Percentiles rank a stretch among this genome's conserved stretches.
Conservation (phyloP, 2,797 vertebrate genomes). For the Emydoidea blandingii region DNA sequence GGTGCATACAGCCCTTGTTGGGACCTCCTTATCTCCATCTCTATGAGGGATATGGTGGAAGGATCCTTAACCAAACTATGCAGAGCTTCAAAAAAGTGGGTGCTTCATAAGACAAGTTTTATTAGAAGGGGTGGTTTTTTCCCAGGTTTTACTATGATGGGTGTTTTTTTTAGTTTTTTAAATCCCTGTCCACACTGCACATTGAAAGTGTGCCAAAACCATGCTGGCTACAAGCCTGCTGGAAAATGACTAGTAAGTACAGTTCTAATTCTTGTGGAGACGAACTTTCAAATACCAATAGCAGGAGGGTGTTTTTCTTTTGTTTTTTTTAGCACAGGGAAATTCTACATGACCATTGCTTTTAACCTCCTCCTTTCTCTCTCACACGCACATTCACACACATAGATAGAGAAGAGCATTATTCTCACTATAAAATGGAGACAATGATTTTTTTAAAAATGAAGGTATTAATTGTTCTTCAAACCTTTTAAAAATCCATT, state of each 20-base stretch:
- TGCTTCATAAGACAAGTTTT: not conserved
- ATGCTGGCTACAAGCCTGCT: not conserved
- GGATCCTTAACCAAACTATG: not conserved
- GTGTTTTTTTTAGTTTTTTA: not conserved
- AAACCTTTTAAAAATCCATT: not conserved
- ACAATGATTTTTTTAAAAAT: not conserved
- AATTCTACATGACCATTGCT: not conserved
- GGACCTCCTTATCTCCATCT: not conserved
- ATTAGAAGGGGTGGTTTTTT: fast-evolving
- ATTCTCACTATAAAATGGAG: not conserved
- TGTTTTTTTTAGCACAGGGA: not conserved
- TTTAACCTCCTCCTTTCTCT: not conserved
- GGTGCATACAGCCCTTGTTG: not conserved
- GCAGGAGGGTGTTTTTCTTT: not conserved
- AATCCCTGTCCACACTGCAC: not conserved
- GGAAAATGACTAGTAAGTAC: not conserved
- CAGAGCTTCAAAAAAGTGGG: not conserved
- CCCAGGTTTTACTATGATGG: not conserved
- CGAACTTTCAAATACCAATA: not conserved
- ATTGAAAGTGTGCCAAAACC: not conserved
- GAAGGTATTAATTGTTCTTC: not conserved
- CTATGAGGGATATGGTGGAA: not conserved
- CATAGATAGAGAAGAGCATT: not conserved
- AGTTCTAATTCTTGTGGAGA: not conserved
- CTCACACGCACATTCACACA: not conserved